Percentiles rank a stretch among this genome's conserved stretches.
phyloP scores from a whole-genome alignment of 30 jellyfish, hydroid and myxozoan species.

The Morbakka virulenta region DNA sequence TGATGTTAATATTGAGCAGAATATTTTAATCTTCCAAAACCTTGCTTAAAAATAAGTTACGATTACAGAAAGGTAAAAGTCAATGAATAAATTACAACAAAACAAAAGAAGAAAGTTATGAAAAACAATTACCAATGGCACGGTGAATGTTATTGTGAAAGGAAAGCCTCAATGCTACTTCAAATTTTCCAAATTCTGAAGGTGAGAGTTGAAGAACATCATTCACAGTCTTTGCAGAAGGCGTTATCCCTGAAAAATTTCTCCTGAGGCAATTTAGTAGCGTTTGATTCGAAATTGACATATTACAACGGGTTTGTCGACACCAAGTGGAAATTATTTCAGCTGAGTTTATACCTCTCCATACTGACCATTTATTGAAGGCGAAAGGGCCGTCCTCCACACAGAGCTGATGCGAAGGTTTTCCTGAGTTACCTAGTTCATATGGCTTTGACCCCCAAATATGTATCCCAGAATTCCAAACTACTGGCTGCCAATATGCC shows the following conservation, averaged over 20 bases:
- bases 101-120: no score
- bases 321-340: no score
- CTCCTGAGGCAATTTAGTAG: no score
- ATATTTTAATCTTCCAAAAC: no score
- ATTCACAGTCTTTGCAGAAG: conserved; percentile 28
- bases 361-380: no score
- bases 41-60: no score
- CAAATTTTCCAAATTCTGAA: conserved; percentile 45
- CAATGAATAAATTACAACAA: no score
- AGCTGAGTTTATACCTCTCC: no score
- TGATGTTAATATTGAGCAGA: no score
- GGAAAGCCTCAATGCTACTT: conserved; percentile 23
- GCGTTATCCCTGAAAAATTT: conserved; percentile 61
- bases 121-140: conserved; percentile 68
- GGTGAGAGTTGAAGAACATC: conserved; percentile 15
- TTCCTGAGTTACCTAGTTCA: conserved; percentile 88
- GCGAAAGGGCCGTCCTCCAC: conserved; percentile 81
- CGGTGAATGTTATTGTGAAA: conserved; percentile 71
- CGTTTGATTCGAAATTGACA: no score
- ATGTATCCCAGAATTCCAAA: conserved; percentile 59
- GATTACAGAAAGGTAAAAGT: no score
- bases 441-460: conserved; percentile 57
- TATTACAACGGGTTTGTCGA: no score
- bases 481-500: conserved; percentile 72
- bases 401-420: conserved; percentile 56